These are phyloP conservation scores for Phoxinus dragarum DNA, from an alignment of 2,797 vertebrate species.

Conservation along the genomic window DNA sequence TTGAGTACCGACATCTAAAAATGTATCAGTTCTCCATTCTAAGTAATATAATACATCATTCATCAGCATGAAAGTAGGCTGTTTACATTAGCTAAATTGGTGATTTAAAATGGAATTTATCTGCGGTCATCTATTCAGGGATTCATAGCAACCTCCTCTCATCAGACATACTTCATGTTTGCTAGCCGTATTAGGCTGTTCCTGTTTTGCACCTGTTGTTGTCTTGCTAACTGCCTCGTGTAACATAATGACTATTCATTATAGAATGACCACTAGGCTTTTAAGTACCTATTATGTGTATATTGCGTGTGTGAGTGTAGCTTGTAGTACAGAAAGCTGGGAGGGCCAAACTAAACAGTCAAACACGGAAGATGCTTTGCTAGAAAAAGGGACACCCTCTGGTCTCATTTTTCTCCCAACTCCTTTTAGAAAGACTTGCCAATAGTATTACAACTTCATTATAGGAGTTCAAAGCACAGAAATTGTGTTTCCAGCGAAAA, in stretches of 20 bases:
- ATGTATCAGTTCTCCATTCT: not conserved
- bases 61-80: not conserved
- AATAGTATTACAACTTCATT: conserved; percentile 30
- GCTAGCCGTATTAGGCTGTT: not conserved
- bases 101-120: not conserved
- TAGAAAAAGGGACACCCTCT: conserved; percentile 1
- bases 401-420: not conserved
- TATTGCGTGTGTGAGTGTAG: not conserved
- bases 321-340: conserved; percentile 8
- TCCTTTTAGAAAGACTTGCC: not conserved
- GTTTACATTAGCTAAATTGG: not conserved
- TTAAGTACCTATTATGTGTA: conserved; percentile 33
- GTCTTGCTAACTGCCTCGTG: not conserved
- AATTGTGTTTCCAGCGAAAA: conserved; percentile 18
- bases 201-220: conserved; percentile 37
- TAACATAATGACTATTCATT: conserved; percentile 37
- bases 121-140: not conserved
- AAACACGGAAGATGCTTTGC: conserved; percentile 17
- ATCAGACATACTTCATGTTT: conserved; percentile 20
- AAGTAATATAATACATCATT: not conserved
- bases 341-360: conserved; percentile 11
- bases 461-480: conserved; percentile 30
- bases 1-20: not conserved
- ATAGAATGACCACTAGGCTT: not conserved
- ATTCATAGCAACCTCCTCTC: not conserved